Conservation (phyloP, 2,113 vertebrate species). For the Lonchura striata region DNA sequence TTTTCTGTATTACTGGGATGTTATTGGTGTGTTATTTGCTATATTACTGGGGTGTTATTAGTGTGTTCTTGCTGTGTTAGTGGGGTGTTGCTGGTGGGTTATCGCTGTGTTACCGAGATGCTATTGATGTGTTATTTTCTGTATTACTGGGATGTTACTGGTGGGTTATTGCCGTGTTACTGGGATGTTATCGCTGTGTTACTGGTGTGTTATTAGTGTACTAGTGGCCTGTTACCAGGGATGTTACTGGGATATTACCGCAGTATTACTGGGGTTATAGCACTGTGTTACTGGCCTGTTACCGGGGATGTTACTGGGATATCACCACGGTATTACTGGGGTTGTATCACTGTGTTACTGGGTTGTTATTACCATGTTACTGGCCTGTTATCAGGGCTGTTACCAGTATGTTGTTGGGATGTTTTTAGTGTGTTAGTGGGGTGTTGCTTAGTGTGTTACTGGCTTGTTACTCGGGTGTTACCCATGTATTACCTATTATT, state of each 20-base stretch:
- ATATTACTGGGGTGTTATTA: fast-evolving
- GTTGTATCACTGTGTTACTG: background rate
- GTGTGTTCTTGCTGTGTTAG: fast-evolving
- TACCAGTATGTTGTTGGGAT: fast-evolving
- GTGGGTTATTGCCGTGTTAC: too few relatives aligned
- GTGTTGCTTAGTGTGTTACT: background rate
- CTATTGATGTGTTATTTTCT: background rate
- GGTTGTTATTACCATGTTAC: background rate
- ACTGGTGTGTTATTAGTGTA: background rate
- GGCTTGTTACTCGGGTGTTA: background rate
- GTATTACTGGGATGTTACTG: fast-evolving
- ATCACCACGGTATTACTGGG: background rate
- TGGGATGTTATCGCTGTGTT: background rate
- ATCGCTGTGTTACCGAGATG: fast-evolving
- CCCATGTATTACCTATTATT: background rate
- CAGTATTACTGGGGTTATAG: too few relatives aligned
- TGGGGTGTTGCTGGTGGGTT: fast-evolving
- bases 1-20: fast-evolving
- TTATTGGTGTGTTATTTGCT: too few relatives aligned
- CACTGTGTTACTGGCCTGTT: too few relatives aligned
- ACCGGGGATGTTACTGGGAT: background rate
- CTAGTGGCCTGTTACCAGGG: fast-evolving
- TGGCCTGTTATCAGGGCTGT: too few relatives aligned
- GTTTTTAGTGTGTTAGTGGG: fast-evolving
- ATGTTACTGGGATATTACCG: too few relatives aligned